Percentiles rank a stretch among this genome's conserved stretches.
phyloP scores from a whole-genome alignment of 2,113 vertebrate genomes.

The Eolophus roseicapilla region DNA sequence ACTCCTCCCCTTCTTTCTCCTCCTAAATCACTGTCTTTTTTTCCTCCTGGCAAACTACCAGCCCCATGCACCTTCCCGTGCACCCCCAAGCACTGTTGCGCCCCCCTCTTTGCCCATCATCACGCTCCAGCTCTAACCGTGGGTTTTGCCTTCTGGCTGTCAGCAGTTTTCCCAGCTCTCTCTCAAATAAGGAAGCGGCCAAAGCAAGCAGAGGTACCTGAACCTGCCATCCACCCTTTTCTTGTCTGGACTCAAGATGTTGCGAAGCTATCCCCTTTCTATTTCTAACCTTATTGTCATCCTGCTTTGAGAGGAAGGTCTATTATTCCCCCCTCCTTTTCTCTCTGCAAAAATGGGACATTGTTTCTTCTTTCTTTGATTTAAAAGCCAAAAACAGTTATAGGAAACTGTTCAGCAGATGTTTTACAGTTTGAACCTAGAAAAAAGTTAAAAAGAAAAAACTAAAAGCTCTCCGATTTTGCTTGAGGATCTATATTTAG shows the following conservation, averaged over 20 bases:
- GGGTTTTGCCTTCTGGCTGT: conserved; percentile 4
- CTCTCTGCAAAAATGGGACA: conserved; percentile 77
- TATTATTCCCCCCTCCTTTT: conserved; percentile 67
- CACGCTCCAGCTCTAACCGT: neutral
- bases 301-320: conserved; percentile 75
- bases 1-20: neutral
- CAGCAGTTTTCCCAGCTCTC: neutral
- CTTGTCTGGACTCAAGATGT: conserved; percentile 68
- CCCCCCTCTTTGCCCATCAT: neutral
- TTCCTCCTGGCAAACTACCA: neutral
- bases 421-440: conserved; percentile 77
- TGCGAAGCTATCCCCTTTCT: conserved; percentile 61
- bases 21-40: neutral
- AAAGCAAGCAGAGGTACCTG: conserved; percentile 46
- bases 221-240: conserved; percentile 9
- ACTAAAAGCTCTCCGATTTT: conserved; percentile 59
- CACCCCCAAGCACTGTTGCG: neutral
- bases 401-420: conserved; percentile 87
- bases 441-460: conserved; percentile 21
- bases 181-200: neutral
- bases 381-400: conserved; percentile 84
- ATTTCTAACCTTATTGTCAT: conserved; percentile 79
- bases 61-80: fast-evolving
- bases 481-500: conserved; percentile 79
- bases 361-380: conserved; percentile 84